Base-by-base conservation (phyloP, 2,888 invertebrate genomes). In the Caenorhabditis panamensis region DNA sequence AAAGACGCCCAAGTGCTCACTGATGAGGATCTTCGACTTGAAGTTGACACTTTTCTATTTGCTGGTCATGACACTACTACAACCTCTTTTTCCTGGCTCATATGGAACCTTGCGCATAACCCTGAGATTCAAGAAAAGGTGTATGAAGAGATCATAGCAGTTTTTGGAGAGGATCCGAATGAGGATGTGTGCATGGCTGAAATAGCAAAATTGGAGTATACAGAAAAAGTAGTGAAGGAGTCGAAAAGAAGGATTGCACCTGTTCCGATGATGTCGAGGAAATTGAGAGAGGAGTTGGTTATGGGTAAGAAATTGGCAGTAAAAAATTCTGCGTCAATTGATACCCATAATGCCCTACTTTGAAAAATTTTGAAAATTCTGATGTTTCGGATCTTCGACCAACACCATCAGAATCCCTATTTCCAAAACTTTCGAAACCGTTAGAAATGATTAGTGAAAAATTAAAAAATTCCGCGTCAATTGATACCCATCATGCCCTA, bases 1-100 rank as follows among this genome's bases (percentile, higher is more conserved):
- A 86, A 89, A 20, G 13, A 89, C 87, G 16, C 84, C 88, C n/a
- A 84, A 84, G 11, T 41, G n/a, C 80, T 92, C 62, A 90, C 91
- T 1, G 84, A 89, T 58, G 87, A 89, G 11, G 92, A 92, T 64
- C 92, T 93, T 20, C 86, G 91, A 44, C 92, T 92, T 80, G 92
- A 92, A 87, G 92, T 92, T 36, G 92, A 92, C 86, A 92, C 92
- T 22, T 92, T 92, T 86, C 92, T 92, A 92, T 92, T 92, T 88
- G 92, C 91, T 20, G 87, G 87, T 2, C 84, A 87, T 66, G 87
- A 87, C 66, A 87, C 86, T 13, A 83, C 85, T 0, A 73, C 86
- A 0, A 67, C 83, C 22, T 79, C 81, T 13, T 28, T 84, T 2
- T 75, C 72, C 2, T 86, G 85, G 85, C 71, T 63, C 1, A 71